Base-by-base conservation (phyloP, 2,888 invertebrate species). In the Anthophora plumipes region DNA sequence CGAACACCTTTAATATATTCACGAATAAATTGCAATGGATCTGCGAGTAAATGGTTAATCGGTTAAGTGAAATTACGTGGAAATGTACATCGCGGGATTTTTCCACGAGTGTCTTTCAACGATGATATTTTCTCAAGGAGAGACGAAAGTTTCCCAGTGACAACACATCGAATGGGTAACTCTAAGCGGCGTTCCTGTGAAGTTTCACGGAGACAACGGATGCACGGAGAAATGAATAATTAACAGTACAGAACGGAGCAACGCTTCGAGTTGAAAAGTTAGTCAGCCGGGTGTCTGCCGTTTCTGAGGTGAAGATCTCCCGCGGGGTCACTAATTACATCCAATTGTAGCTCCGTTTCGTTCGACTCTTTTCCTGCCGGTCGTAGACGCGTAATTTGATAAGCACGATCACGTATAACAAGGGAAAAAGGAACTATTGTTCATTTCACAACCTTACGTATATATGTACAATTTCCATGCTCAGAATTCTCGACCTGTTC, bases 141-240 rank as follows among this genome's bases (percentile, higher is more conserved):
- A 46, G 31, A 48, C 17, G 25, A 37, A 54, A 69, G 63, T 64
- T 80, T 50, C 25, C 17, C 31, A 7, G 25, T 22, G 6, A 11
- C 9, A 50, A 31, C 54, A 31, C 60, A 43, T 31, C 37, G 59
- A 68, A 54, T 50, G 22, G 48, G 31, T 54, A 7, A 59, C 20
- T 14, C 48, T 0, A 20, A 5, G n/a, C 22, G 60, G 41, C 31
- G 31, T 4, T 20, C 9, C n/a, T 25, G 70, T 25, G 71, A 80
- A 83, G 67, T 85, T 83, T 48, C 68, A n/a, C 57, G 57, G 41
- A 50, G 57, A 61, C 68, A 46, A 66, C 31, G 50, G n/a, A 37
- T 60, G 63, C 69, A 41, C 50, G n/a, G n/a, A 71, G 71, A 55
- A 77, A 86, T 83, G 85, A 83, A 86, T 86, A 84, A 85, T 85